Base-by-base conservation (phyloP, 2,888 invertebrate genomes). In the Eilema caniola region DNA sequence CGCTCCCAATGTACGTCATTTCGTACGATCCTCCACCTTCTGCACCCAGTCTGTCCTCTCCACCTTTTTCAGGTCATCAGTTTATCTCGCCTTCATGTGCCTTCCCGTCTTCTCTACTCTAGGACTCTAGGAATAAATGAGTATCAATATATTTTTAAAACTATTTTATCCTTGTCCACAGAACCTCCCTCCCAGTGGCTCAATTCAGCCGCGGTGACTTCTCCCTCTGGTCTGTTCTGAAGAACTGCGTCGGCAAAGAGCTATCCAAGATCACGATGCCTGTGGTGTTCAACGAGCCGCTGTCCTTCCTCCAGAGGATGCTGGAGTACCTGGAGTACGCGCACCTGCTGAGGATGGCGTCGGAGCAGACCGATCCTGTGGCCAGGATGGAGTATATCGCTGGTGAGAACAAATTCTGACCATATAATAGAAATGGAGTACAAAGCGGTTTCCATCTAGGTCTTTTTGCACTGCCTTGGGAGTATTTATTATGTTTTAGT, bases 191-290 rank as follows among this genome's bases (percentile, higher is more conserved):
- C 85, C 97, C 97, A 86, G 97, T 97, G 89, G 96, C 97, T 85
- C 97, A 97, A 96, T 96, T 97, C 90, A 96, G 96, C 88, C 96
- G 97, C 85, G 97, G 97, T 93, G 97, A 98, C 91, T 97, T 98
- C 94, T 98, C 97, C 89, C 96, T 98, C 83, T 98, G 98, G 98
- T 98, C 98, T 76, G 98, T 98, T 81, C 96, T 98, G 86, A 98
- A 98, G 95, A 98, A 98, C 94, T 98, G 98, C 92, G 98, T 98
- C 82, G 98, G 98, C 86, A 98, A 98, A 95, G 99, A 99, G 93
- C 96, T 99, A 82, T 98, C 98, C 89, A 99, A 99, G 96, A 98
- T 99, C 92, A 98, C 99, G 56, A 99, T 99, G 98, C 99, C 99
- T 75, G 98, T 99, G 79, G 97, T 98, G 80, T 98, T 99, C 95